Evolutionary conservation across 1,140 invertebrate species (phyloP).

Genomic region (Phocides pigmalion): DNA sequence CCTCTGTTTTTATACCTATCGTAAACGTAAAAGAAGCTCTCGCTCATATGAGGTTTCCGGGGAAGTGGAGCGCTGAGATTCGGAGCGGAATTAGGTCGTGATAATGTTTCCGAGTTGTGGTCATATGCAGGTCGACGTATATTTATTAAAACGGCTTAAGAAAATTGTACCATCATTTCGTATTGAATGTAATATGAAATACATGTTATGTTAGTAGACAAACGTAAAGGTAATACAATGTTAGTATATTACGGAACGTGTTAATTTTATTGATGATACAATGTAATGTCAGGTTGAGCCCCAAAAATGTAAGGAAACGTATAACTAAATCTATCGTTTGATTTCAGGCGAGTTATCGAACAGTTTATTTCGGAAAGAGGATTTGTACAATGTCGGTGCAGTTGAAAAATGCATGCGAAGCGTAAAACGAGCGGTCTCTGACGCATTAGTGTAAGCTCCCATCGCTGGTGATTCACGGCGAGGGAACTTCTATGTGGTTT

Average conservation of each 20-base stretch:
- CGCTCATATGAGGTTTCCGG: slow-evolving; percentile 63
- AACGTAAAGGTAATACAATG: too few relatives aligned
- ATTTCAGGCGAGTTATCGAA: background rate
- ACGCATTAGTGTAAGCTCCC: slow-evolving; percentile 45
- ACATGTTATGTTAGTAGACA: too few relatives aligned
- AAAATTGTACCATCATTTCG: background rate
- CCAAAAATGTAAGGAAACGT: background rate
- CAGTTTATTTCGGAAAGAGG: slow-evolving; percentile 68
- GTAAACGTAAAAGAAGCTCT: slow-evolving; percentile 62
- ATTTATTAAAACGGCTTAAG: background rate
- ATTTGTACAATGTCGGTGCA: slow-evolving; percentile 49
- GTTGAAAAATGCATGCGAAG: slow-evolving; percentile 59
- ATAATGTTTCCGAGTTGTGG: slow-evolving; percentile 45
- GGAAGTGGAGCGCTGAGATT: slow-evolving; percentile 66
- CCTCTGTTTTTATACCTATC: slow-evolving; percentile 64
- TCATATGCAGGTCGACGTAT: slow-evolving; percentile 18
- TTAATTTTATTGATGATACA: background rate
- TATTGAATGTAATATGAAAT: too few relatives aligned
- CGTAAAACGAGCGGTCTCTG: slow-evolving; percentile 57
- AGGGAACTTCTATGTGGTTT: slow-evolving; percentile 50
- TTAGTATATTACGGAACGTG: background rate
- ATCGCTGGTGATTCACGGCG: slow-evolving; percentile 50
- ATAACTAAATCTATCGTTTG: background rate
- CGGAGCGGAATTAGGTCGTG: slow-evolving; percentile 61
- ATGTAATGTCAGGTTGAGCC: background rate